Conservation (phyloP, 2,113 vertebrate genomes). For the Corythoichthys haematopterus region DNA sequence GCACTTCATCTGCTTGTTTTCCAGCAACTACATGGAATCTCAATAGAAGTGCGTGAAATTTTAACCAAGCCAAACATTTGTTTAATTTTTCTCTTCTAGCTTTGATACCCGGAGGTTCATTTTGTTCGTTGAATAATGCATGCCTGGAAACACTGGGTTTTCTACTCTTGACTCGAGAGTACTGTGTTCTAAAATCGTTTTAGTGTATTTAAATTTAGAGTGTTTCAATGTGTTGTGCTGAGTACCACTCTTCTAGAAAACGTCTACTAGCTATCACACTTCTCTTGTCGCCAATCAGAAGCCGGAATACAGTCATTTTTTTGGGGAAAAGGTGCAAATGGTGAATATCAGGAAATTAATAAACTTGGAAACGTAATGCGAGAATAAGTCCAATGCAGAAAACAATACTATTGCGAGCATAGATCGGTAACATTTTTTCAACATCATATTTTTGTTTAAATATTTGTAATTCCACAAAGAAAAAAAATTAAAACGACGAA, state of each 20-base stretch:
- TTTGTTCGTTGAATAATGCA: neutral
- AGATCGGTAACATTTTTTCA: no score
- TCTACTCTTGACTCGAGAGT: neutral
- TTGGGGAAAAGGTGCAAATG: neutral
- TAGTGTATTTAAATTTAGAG: neutral
- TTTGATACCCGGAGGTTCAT: neutral
- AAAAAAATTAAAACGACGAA: no score
- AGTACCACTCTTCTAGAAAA: neutral
- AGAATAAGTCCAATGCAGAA: neutral
- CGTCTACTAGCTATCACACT: neutral
- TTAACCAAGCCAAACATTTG: neutral
- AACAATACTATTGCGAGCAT: no score
- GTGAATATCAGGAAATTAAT: neutral
- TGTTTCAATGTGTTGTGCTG: neutral
- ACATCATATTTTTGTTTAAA: no score
- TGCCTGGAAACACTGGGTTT: slow-evolving; percentile 3
- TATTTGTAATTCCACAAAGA: no score
- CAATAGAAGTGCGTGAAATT: neutral
- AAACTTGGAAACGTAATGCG: neutral
- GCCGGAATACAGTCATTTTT: neutral
- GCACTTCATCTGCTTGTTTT: neutral
- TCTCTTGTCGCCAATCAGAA: neutral
- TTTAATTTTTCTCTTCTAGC: neutral
- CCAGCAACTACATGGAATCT: neutral
- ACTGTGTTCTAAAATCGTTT: neutral